A percentile compares a stretch with the other conserved stretches of the same genome.
phyloP scores from a whole-genome alignment of 2,797 vertebrate species.

The Clarias platycephalus region DNA sequence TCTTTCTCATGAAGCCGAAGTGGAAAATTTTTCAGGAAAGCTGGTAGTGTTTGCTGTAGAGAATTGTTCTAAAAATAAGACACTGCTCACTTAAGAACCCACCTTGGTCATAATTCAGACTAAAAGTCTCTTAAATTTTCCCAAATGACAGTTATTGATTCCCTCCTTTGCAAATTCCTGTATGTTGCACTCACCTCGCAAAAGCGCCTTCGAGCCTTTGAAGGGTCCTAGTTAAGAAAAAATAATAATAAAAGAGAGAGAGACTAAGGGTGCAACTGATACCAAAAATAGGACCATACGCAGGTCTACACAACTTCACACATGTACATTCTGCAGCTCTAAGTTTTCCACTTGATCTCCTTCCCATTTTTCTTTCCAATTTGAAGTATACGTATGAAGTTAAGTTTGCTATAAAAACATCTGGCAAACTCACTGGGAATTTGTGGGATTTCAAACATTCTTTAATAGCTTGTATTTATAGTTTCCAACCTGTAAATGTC shows the following conservation, averaged over 20 bases:
- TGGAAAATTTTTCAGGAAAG: conserved; percentile 76
- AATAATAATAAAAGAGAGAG: background rate
- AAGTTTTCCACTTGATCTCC: conserved; percentile 43
- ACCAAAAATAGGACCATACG: conserved; percentile 47
- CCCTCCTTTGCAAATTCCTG: conserved; percentile 49
- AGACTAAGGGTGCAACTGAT: conserved; percentile 28
- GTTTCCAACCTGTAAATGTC: conserved; percentile 31
- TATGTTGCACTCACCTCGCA: conserved; percentile 50
- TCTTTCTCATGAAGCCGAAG: conserved; percentile 67
- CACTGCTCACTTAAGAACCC: conserved; percentile 56
- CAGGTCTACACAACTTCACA: conserved; percentile 36
- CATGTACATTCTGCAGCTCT: conserved; percentile 39
- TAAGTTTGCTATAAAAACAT: conserved; percentile 3
- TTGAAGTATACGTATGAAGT: conserved; percentile 23
- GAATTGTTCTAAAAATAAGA: conserved; percentile 77
- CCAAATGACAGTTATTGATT: conserved; percentile 70
- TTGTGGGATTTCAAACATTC: conserved; percentile 26
- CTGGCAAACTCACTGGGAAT: conserved; percentile 13
- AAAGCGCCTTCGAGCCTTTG: conserved; percentile 42
- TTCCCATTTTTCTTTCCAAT: conserved; percentile 18
- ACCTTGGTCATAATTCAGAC: conserved; percentile 68
- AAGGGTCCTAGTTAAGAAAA: conserved; percentile 40
- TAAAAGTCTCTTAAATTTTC: conserved; percentile 67
- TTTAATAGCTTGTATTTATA: background rate
- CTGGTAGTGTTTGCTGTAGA: conserved; percentile 69